Conservation (phyloP, 2,113 vertebrate species). For the Forbesichthys agassizii region DNA sequence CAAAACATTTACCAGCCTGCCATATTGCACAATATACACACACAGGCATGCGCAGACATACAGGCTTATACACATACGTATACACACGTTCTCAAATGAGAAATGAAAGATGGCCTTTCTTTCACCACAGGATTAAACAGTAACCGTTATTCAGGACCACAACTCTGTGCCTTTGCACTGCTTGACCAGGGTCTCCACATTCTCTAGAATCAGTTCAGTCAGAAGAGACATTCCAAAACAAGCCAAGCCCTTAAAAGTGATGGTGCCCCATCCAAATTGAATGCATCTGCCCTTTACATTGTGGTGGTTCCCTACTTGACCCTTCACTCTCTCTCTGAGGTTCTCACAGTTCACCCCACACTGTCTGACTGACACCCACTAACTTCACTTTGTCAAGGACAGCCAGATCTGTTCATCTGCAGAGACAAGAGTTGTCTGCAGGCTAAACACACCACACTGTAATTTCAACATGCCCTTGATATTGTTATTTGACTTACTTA, state of each 20-base stretch:
- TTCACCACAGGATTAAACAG: constrained; percentile 45
- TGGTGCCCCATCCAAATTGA: constrained; percentile 40
- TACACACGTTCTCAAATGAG: constrained; percentile 42
- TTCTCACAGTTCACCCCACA: constrained; percentile 28
- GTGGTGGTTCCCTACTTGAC: constrained; percentile 20
- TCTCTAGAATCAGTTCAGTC: constrained; percentile 46
- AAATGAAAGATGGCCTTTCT: constrained; percentile 63
- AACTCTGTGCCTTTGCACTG: constrained; percentile 42
- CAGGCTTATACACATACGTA: background rate
- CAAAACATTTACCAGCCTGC: background rate
- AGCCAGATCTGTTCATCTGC: constrained; percentile 16
- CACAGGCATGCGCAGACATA: constrained; percentile 5
- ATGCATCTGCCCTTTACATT: constrained; percentile 44
- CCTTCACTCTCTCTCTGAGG: constrained; percentile 15
- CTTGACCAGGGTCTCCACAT: constrained; percentile 38
- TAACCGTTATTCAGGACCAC: constrained; percentile 58
- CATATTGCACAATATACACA: background rate
- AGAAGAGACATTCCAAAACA: constrained; percentile 48
- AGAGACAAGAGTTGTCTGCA: constrained; percentile 32
- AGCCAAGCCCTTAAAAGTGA: constrained; percentile 50
- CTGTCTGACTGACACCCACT: constrained; percentile 34
- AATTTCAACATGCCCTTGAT: constrained; percentile 57
- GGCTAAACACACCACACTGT: constrained; percentile 43
- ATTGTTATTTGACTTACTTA: constrained; percentile 39
- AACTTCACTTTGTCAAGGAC: constrained; percentile 42